phyloP scores from a whole-genome alignment of 2,797 vertebrate genomes.

The Lycodopsis pacificus region DNA sequence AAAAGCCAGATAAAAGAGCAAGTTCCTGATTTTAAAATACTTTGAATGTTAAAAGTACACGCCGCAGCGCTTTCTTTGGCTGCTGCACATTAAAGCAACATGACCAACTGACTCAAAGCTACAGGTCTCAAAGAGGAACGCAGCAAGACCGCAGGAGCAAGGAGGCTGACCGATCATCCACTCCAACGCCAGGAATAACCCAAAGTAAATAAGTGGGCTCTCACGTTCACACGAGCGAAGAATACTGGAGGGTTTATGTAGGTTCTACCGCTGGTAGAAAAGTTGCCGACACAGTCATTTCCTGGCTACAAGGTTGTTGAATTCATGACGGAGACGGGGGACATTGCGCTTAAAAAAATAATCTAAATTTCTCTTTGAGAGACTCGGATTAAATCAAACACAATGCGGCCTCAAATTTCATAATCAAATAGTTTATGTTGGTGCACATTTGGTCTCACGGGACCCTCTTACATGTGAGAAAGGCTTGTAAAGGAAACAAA shows the following conservation, averaged over 20 bases:
- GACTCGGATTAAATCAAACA: neutral
- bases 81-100: conserved; percentile 52
- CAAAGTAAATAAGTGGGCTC: neutral
- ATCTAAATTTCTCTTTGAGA: neutral
- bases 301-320: neutral
- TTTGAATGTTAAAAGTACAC: conserved; percentile 16
- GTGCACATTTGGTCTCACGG: neutral
- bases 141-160: conserved; percentile 25
- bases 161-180: conserved; percentile 21
- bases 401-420: neutral
- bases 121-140: conserved; percentile 28
- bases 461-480: neutral
- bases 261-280: neutral
- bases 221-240: neutral
- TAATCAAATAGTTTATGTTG: neutral
- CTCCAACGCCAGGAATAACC: conserved; percentile 16
- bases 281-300: neutral
- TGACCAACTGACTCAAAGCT: conserved; percentile 46
- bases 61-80: conserved; percentile 40
- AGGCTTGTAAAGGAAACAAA: neutral
- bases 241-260: neutral
- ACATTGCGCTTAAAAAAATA: neutral
- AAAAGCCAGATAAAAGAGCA: neutral
- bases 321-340: too few species aligned
- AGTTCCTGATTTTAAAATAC: conserved; percentile 23